Base-by-base conservation (phyloP, 2,113 vertebrate species). In the Burhinus bistriatus region DNA sequence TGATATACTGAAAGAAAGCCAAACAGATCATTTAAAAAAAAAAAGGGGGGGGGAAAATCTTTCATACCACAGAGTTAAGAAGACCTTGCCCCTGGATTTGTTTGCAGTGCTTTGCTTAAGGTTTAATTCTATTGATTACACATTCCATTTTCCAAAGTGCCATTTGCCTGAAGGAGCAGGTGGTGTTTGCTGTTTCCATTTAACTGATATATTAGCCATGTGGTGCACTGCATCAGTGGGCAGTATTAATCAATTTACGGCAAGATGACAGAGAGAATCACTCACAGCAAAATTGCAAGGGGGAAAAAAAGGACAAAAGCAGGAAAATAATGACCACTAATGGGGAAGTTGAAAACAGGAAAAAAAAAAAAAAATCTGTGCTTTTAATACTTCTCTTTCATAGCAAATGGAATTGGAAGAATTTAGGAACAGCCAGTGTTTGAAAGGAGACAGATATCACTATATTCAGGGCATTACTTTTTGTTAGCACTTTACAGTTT, bases 171-270 rank as follows among this genome's bases (percentile, higher is more conserved):
- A 98, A 98, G 98, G 98, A 98, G 98, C 98, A 98, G 98, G 98
- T 98, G 98, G 98, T 98, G 98, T 98, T 98, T 98, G 98, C 98
- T 96, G 98, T 98, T 98, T 98, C 98, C 98, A 98, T 98, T 98
- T 98, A 98, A 98, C 98, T 98, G 98, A 98, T 98, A 97, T 98
- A 98, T 98, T 98, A 98, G 98, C 98, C 98, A 98, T 98, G 98
- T 98, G 98, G 98, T 98, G 97, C 98, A 98, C 98, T 98, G 98
- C 98, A 98, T 98, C 98, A 98, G 97, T 98, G 98, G 98, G 95
- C 97, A 97, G 97, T 96, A 98, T 98, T 98, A 98, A 98, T 98
- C 98, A 98, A 98, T 98, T 98, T 98, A 98, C 55, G 52, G 98
- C 93, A 97, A 98, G 97, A 98, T 98, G 98, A 98, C 98, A 98